Evolutionary conservation across 2,797 vertebrate genomes (phyloP).

Genomic region (Silurus aristotelis): DNA sequence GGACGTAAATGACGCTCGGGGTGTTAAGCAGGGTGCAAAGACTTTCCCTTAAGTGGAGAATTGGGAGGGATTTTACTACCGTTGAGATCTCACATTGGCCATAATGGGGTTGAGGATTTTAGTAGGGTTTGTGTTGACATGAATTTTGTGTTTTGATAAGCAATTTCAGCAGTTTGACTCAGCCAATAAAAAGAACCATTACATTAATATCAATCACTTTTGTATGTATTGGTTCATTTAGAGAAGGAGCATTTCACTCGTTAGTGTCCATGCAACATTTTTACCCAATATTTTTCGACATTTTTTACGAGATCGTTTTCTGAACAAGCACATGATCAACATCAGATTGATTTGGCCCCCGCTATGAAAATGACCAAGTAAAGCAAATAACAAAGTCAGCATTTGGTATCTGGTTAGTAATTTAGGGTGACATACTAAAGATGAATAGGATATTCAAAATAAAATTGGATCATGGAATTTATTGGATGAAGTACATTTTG

Average conservation of each 20-base stretch:
- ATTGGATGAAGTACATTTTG: neutral
- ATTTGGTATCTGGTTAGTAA: neutral
- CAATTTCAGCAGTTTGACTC: neutral
- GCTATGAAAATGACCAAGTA: neutral
- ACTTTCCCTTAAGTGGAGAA: neutral
- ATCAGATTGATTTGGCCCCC: neutral
- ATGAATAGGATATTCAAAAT: neutral
- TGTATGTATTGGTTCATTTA: neutral
- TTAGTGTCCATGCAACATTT: neutral
- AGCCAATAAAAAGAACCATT: neutral
- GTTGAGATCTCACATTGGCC: neutral
- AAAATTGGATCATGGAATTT: neutral
- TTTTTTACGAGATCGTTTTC: neutral
- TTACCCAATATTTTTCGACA: too few relatives aligned
- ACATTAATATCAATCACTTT: neutral
- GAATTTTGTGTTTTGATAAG: neutral
- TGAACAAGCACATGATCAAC: neutral
- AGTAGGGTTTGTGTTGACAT: neutral
- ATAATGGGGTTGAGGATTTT: neutral
- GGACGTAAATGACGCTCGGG: conserved; percentile 1
- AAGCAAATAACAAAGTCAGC: neutral
- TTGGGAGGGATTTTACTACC: neutral
- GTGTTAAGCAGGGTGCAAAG: neutral
- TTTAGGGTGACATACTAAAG: neutral
- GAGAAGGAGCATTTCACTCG: neutral